These are phyloP conservation scores for Caenorhabditis wallacei DNA, from an alignment of 2,888 invertebrate species.

Conservation along the genomic window DNA sequence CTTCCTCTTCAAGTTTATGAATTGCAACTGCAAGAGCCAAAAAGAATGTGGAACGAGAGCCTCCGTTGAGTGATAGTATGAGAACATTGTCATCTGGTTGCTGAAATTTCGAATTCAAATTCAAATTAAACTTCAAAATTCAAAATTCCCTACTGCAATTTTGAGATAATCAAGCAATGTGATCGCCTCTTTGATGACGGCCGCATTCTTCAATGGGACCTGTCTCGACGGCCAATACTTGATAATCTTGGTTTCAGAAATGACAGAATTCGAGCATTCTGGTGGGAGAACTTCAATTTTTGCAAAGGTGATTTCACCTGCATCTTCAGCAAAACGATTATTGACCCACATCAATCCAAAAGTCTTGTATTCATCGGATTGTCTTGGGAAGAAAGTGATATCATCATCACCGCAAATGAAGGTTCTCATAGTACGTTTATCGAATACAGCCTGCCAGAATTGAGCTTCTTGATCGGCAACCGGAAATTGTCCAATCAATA, in stretches of 20 bases:
- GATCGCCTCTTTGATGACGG: conserved; percentile 29
- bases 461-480: conserved; percentile 3
- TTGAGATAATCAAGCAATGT: background rate
- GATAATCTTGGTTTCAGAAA: conserved; percentile 22
- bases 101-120: background rate
- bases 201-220: conserved; percentile 16
- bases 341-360: conserved; percentile 32
- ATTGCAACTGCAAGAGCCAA: conserved; percentile 14
- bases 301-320: conserved; percentile 7
- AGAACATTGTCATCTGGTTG: background rate
- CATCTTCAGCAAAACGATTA: conserved; percentile 19
- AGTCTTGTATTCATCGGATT: background rate
- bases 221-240: conserved; percentile 23
- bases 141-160: background rate
- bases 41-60: conserved; percentile 32
- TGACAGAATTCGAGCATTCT: conserved; percentile 41
- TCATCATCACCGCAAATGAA: background rate
- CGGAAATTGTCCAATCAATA: conserved; percentile 38
- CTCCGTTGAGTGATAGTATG: conserved; percentile 25
- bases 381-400: conserved; percentile 17
- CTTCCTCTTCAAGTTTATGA: background rate
- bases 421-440: background rate
- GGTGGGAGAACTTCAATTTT: conserved; percentile 33
- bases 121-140: background rate
- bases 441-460: conserved; percentile 46